phyloP scores from a whole-genome alignment of 2,888 invertebrate genomes.

The Heliconius charithonia region DNA sequence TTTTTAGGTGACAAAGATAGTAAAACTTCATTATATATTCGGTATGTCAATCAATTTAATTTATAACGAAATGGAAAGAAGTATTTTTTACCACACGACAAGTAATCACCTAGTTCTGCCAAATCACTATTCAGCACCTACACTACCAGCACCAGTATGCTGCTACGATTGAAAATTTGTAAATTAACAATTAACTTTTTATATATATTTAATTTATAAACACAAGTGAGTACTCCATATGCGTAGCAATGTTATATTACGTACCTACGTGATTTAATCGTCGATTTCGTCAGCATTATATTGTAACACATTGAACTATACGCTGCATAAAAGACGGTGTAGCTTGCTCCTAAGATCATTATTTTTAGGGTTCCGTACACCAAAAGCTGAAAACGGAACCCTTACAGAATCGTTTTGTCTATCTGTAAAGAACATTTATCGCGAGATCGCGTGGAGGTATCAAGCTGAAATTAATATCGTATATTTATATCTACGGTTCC shows the following conservation, averaged over 20 bases:
- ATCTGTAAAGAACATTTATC: no score
- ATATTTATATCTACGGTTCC: neutral
- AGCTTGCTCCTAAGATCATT: neutral
- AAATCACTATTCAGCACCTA: constrained; percentile 25
- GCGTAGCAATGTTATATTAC: constrained; percentile 8
- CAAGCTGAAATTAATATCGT: neutral
- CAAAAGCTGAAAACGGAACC: no score
- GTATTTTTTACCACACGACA: neutral
- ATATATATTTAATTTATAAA: constrained; percentile 27
- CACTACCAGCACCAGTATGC: neutral
- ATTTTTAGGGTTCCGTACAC: neutral
- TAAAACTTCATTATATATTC: neutral
- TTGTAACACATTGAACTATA: constrained; percentile 5
- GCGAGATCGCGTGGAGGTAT: no score
- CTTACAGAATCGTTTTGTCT: no score
- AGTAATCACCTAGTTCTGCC: constrained; percentile 30
- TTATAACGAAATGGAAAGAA: neutral
- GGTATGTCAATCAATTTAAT: neutral
- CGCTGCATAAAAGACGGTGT: neutral
- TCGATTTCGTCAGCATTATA: constrained; percentile 12
- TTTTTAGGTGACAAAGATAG: constrained; percentile 7
- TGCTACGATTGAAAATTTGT: constrained; percentile 28
- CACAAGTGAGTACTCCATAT: constrained; percentile 9
- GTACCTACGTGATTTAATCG: constrained; percentile 18
- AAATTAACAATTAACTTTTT: constrained; percentile 32